These are phyloP conservation scores for Venustaconcha ellipsiformis DNA, from an alignment of 1,140 invertebrate genomes.

Conservation along the genomic window DNA sequence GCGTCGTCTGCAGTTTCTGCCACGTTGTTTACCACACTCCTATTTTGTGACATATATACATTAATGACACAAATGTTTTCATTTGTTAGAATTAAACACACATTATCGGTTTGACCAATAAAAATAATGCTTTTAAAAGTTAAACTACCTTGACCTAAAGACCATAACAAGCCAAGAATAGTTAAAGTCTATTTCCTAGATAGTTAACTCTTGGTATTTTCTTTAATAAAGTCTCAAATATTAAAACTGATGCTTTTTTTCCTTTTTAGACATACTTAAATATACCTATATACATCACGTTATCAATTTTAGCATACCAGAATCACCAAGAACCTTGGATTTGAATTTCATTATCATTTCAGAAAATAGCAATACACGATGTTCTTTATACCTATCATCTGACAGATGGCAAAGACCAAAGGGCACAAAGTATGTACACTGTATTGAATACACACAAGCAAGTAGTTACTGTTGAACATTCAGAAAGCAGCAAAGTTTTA, in stretches of 20 bases:
- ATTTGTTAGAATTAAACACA: background rate
- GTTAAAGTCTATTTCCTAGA: background rate
- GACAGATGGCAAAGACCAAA: no score
- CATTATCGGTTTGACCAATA: background rate
- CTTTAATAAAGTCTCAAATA: background rate
- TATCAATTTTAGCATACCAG: background rate
- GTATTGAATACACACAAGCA: no score
- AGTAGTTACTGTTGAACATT: no score
- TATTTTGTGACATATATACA: background rate
- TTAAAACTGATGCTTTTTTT: background rate
- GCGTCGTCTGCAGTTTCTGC: constrained; percentile 13
- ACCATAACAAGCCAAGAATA: background rate
- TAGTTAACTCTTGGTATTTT: background rate
- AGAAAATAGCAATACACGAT: no score
- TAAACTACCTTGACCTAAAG: constrained; percentile 8
- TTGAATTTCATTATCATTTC: no score
- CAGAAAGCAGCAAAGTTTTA: no score
- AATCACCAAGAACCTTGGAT: no score
- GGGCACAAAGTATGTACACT: no score
- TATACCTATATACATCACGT: background rate
- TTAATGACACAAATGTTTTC: constrained; percentile 1
- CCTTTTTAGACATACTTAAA: constrained; percentile 8
- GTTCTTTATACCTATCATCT: no score
- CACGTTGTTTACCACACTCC: constrained; percentile 16
- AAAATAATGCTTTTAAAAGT: background rate